Evolutionary conservation across 2,113 vertebrate species (phyloP).

Genomic region (Campylorhamphus procurvoides): DNA sequence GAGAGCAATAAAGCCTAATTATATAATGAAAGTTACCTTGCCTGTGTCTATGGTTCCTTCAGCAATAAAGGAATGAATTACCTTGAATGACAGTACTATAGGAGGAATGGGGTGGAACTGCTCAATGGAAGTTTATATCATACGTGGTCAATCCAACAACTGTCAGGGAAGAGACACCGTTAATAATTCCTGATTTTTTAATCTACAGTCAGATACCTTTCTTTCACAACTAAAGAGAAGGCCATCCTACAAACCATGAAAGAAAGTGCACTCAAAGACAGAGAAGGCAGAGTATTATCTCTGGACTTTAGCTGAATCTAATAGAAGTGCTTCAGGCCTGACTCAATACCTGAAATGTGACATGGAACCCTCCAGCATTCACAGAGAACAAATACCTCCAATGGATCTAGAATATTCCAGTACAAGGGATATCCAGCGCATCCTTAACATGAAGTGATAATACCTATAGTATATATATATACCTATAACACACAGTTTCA

Average conservation of each 20-base stretch:
- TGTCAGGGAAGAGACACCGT: not conserved
- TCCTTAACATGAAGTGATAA: not conserved
- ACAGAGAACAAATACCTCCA: not conserved
- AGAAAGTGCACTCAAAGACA: not conserved
- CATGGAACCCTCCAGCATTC: not conserved
- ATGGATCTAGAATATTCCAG: not conserved
- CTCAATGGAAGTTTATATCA: not conserved
- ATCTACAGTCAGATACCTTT: not conserved
- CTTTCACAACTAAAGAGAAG: not conserved
- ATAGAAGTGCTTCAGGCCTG: not conserved
- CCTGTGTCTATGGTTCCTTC: not conserved
- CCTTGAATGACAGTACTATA: not conserved
- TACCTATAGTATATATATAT: not conserved
- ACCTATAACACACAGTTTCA: not conserved
- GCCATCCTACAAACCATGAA: not conserved
- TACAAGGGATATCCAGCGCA: not conserved
- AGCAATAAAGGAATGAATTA: not conserved
- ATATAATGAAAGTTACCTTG: slow-evolving; percentile 7
- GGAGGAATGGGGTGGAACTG: not conserved
- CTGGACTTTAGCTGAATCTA: not conserved
- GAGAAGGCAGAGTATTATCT: not conserved
- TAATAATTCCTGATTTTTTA: not conserved
- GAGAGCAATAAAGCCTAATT: not conserved
- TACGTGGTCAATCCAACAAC: not conserved
- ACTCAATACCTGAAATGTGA: not conserved